Conservation (phyloP, 2,797 vertebrate species). For the Pseudochirops cupreus region DNA sequence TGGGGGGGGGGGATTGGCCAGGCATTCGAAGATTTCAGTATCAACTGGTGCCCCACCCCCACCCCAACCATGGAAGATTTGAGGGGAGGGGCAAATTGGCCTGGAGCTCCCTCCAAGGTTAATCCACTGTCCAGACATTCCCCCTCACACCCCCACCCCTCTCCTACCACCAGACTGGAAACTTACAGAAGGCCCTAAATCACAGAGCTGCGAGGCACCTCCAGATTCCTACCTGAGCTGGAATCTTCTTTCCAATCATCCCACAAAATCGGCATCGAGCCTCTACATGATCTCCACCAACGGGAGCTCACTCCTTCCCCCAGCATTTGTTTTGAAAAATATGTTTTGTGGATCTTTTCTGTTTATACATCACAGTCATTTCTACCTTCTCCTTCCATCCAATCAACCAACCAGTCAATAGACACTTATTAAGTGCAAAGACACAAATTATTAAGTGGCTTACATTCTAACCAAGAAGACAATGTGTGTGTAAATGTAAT, state of each 20-base stretch:
- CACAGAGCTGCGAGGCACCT: neutral
- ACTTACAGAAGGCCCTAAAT: neutral
- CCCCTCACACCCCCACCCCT: neutral
- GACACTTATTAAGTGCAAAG: neutral
- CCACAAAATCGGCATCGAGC: neutral
- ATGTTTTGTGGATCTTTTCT: neutral
- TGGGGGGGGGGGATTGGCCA: neutral
- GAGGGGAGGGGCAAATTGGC: neutral
- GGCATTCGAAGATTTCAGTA: constrained; percentile 21
- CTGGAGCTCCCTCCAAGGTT: neutral
- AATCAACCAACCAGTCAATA: neutral
- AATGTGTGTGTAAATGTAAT: neutral
- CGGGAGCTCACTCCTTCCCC: neutral
- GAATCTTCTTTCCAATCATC: neutral
- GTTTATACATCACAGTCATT: neutral
- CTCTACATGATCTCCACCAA: neutral
- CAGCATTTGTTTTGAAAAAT: neutral
- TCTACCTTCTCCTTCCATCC: neutral
- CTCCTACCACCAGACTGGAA: constrained; percentile 24
- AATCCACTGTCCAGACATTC: neutral
- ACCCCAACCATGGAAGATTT: neutral
- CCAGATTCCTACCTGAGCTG: neutral
- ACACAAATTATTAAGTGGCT: neutral
- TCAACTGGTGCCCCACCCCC: neutral
- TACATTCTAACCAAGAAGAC: neutral